phyloP scores from a whole-genome alignment of 2,797 vertebrate genomes.

The Eleutherodactylus coqui region DNA sequence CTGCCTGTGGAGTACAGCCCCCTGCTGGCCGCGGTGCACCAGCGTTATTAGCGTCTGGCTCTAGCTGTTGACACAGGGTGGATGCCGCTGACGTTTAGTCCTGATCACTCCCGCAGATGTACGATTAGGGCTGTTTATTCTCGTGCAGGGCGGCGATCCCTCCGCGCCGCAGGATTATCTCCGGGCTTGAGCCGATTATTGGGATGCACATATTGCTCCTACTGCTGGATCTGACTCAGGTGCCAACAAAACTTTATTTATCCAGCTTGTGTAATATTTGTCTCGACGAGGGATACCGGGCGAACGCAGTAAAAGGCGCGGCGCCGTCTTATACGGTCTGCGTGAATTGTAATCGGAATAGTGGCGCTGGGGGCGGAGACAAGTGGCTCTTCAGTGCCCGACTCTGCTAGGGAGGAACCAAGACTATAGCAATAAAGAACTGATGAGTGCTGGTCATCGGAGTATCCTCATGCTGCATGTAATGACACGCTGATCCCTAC shows the following conservation, averaged over 20 bases:
- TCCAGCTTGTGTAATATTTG: background rate
- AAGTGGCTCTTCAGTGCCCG: no score
- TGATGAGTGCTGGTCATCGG: no score
- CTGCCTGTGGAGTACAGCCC: no score
- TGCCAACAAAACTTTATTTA: background rate
- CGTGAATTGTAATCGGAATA: background rate
- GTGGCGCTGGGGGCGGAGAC: no score
- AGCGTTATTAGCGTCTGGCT: no score
- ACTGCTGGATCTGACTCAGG: background rate
- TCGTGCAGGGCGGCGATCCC: background rate
- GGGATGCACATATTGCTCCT: background rate
- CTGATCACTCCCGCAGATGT: background rate
- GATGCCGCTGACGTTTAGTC: background rate
- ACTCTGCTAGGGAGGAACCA: no score
- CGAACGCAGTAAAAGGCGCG: background rate
- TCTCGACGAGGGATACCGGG: background rate
- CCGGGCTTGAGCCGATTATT: background rate
- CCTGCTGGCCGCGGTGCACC: background rate
- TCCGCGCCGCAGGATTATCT: background rate
- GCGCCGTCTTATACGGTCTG: background rate
- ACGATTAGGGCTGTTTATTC: conserved; percentile 4
- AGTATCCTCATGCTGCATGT: no score
- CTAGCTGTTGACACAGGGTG: background rate
- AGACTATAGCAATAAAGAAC: no score
- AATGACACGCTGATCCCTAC: no score